These are phyloP conservation scores for Polymixis flavicincta DNA, from an alignment of 2,888 invertebrate species.

Conservation along the genomic window DNA sequence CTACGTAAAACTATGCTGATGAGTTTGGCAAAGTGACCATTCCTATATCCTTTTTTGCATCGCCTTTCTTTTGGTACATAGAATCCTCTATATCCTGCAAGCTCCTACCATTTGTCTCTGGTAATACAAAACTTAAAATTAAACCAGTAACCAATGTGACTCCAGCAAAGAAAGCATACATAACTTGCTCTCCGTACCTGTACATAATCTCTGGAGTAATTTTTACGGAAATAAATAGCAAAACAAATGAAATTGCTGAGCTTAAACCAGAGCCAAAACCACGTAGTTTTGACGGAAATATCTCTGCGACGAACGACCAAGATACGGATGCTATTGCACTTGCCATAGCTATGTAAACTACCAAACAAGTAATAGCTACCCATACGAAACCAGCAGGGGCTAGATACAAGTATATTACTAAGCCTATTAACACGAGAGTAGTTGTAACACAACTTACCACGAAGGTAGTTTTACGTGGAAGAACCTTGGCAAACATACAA, in stretches of 20 bases:
- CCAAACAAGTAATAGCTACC: constrained; percentile 70
- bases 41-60: constrained; percentile 7
- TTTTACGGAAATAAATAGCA: constrained; percentile 76
- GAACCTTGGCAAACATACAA: constrained; percentile 67
- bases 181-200: constrained; percentile 67
- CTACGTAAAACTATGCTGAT: constrained; percentile 5
- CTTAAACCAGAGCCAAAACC: constrained; percentile 78
- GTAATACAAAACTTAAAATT: constrained; percentile 72
- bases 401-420: constrained; percentile 70
- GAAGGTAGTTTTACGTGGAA: constrained; percentile 71
- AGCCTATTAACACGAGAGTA: constrained; percentile 61
- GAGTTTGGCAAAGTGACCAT: constrained; percentile 10
- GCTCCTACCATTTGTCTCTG: constrained; percentile 91
- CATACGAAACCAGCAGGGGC: constrained; percentile 66
- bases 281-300: constrained; percentile 76
- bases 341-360: constrained; percentile 71
- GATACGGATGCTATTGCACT: constrained; percentile 70
- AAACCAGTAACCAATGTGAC: constrained; percentile 67
- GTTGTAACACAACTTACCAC: constrained; percentile 67
- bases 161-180: constrained; percentile 72
- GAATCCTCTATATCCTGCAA: constrained; percentile 91
- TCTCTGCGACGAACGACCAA: constrained; percentile 78
- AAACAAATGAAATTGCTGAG: constrained; percentile 71
- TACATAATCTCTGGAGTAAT: constrained; percentile 72
- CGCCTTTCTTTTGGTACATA: constrained; percentile 64